Evolutionary conservation across 2,113 vertebrate genomes (phyloP).

Genomic region (Maylandia zebra): DNA sequence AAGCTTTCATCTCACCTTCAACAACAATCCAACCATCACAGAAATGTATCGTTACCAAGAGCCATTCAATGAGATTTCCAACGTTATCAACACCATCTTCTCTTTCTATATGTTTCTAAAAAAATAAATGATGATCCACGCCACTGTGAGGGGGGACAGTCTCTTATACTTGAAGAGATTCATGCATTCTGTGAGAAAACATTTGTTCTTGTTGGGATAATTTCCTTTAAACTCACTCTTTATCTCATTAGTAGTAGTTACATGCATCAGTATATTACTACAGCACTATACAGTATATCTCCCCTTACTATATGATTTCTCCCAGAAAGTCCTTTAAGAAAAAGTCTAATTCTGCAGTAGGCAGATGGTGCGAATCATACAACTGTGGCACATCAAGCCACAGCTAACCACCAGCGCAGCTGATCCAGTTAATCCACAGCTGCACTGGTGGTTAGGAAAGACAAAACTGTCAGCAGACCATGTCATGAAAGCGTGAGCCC

Average conservation of each 20-base stretch:
- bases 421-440: neutral
- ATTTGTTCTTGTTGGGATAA: neutral
- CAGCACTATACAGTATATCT: neutral
- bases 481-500: neutral
- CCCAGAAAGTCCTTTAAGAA: neutral
- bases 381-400: neutral
- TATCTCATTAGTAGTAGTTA: neutral
- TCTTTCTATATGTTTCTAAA: neutral
- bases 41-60: neutral
- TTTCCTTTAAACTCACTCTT: neutral
- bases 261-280: neutral
- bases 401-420: neutral
- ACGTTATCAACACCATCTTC: neutral
- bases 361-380: neutral
- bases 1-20: neutral
- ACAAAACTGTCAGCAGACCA: neutral
- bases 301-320: neutral
- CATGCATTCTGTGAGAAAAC: neutral
- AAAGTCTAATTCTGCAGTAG: neutral
- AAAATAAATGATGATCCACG: neutral
- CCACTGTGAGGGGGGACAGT: neutral
- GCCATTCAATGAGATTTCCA: neutral
- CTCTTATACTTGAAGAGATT: neutral
- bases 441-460: neutral
- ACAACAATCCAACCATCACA: neutral